Percentiles rank a stretch among this genome's conserved stretches.
Conservation (phyloP, 2,888 invertebrate species). For the Clunio marinus region DNA sequence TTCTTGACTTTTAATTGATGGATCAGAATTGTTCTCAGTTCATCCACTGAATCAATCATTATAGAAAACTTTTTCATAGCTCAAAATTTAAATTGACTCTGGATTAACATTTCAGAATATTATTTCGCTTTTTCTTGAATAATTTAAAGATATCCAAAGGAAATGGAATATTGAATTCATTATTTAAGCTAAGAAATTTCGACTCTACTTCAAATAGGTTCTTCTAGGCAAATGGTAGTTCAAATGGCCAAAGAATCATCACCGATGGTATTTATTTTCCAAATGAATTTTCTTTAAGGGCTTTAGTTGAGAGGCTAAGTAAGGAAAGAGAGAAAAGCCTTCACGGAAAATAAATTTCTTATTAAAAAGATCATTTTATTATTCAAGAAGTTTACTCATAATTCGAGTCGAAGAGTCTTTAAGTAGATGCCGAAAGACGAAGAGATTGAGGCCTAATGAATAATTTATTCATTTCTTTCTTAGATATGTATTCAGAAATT, state of each 20-base stretch:
- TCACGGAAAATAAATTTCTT: conserved; percentile 37
- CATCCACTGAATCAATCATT: neutral
- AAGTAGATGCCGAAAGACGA: neutral
- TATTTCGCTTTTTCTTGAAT: neutral
- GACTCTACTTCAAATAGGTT: too few relatives aligned
- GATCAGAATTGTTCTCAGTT: neutral
- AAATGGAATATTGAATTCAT: neutral
- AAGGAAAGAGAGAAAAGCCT: conserved; percentile 4
- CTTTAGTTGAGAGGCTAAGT: neutral
- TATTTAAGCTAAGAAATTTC: neutral
- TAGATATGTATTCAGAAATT: too few relatives aligned
- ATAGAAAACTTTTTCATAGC: neutral
- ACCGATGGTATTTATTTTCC: neutral
- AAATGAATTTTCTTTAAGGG: conserved; percentile 6
- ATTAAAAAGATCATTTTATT: conserved; percentile 30
- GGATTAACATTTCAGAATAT: neutral
- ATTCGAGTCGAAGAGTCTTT: neutral
- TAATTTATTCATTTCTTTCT: conserved; percentile 17
- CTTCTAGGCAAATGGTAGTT: too few relatives aligned
- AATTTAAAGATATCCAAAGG: neutral
- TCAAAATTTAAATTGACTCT: conserved; percentile 1
- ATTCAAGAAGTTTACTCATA: conserved; percentile 6
- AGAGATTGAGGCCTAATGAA: conserved; percentile 3
- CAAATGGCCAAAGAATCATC: neutral
- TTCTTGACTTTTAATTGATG: too few relatives aligned